Evolutionary conservation across 2,797 vertebrate species (phyloP), one percentile per base, ranked within the genome.

Genomic region (Parauchenoglanis ngamensis): DNA sequence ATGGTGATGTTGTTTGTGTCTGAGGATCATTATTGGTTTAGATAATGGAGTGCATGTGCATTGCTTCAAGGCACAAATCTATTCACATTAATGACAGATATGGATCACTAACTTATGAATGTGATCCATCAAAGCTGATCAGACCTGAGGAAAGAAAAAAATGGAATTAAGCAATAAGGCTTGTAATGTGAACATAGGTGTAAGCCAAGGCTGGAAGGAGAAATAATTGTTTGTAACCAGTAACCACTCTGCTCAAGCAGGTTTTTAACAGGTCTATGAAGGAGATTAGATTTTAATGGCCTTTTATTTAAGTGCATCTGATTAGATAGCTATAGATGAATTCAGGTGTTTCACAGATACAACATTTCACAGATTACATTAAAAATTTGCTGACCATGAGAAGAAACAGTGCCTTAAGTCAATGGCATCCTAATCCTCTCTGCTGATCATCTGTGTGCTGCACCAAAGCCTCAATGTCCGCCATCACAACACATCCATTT

Each of bases 321-420:
- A 56, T 78, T 54, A 59, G 31, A 85, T 68, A 70, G 8, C 72
- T 88, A 61, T 46, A 83, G 59, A 52, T 23, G 63, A 85, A 63
- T 83, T 86, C 73, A 87, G 87, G 79, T 84, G 63, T 61, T 52
- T 67, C 80, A 52, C 59, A 63, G 25, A 65, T 81, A 57, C 56
- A 12, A n/a, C 77, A 59, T 82, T 63, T 84, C 25, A 84, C 77
- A 35, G 44, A 81, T 65, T 83, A 65, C 35, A 49, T 56, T 72
- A 28, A 78, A 77, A 84, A 72, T 65, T 81, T 85, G 56, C 87
- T 84, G 83, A 90, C 28, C 44, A 88, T 73, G 91, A 92, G 92
- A 89, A 91, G 90, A 97, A 95, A 95, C 98, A 99, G 98, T 99
- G 98, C 98, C 98, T 99, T 99, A 99, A 97, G 96, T 96, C 96